Conservation (phyloP, 2,888 invertebrate species). For the Epistrophe grossulariae region DNA sequence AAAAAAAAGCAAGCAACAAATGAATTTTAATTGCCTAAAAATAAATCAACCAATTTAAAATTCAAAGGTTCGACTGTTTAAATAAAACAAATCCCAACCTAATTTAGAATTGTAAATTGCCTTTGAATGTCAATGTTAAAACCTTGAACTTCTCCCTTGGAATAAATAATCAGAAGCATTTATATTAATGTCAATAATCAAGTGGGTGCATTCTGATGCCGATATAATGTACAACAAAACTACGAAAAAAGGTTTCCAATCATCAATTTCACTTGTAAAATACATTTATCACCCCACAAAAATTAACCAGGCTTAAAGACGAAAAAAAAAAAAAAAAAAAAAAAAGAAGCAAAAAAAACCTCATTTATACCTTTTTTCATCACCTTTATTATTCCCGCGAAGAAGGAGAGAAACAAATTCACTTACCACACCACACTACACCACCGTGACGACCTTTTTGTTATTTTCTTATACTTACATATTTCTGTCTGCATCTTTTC, state of each 20-base stretch:
- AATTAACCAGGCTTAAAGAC: constrained; percentile 30
- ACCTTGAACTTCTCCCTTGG: constrained; percentile 18
- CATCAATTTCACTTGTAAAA: constrained; percentile 70
- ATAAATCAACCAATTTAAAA: constrained; percentile 10
- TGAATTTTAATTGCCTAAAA: background rate
- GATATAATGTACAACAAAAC: background rate
- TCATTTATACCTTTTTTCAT: constrained; percentile 61
- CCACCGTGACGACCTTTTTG: constrained; percentile 41
- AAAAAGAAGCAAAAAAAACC: constrained; percentile 21
- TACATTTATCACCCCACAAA: constrained; percentile 65
- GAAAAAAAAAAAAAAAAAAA: constrained; percentile 11
- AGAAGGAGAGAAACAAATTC: constrained; percentile 12
- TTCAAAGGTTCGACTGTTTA: constrained; percentile 14
- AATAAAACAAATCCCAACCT: background rate
- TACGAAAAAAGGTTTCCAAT: constrained; percentile 55
- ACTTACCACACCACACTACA: constrained; percentile 21
- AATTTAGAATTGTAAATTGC: constrained; percentile 21
- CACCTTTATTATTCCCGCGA: constrained; percentile 42
- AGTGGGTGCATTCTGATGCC: constrained; percentile 26
- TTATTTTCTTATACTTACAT: constrained; percentile 14
- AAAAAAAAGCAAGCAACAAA: background rate
- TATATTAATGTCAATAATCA: constrained; percentile 38
- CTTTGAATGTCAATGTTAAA: constrained; percentile 31
- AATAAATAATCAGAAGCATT: constrained; percentile 57
- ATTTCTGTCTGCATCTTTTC: constrained; percentile 25